Evolutionary conservation across 2,113 vertebrate genomes (phyloP), one percentile per base, ranked within the genome.

Genomic region (Dicerorhinus sumatrensis): DNA sequence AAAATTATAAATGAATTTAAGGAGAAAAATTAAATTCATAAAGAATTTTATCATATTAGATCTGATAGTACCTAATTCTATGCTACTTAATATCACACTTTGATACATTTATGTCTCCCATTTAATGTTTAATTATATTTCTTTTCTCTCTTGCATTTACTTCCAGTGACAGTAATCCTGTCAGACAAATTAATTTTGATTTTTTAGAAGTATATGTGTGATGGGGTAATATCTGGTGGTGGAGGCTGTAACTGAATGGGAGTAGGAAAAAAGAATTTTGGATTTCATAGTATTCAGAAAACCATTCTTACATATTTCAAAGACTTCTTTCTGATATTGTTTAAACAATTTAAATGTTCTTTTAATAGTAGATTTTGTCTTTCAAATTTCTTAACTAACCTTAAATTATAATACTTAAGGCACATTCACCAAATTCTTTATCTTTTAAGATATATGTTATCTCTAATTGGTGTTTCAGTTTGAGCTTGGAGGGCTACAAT

Each of bases 401-500:
- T 98, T 97, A 98, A 98, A 97, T 98, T 98, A 94, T 86, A 92
- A 91, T 89, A 69, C 80, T 97, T 97, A 60, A 87, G 75, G 80
- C 91, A 95, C 97, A 80, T 83, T 98, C 29, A 95, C 48, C 48
- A 89, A 86, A 96, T 98, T 89, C 54, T 96, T 48, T 95, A 29
- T 89, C 51, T 89, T 96, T 89, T 91, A 82, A 92, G 60, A 70
- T 97, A 16, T 95, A 17, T 79, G 20, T 96, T 98, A 88, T 96
- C 82, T 97, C 95, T 98, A 97, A 97, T 98, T 98, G 98, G 51
- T 73, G 69, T 98, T 98, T 98, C 92, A 94, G 0, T 89, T 98
- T 98, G 94, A 98, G 48, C 27, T 23, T 76, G 25, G 65, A 96
- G 89, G 87, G 39, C 76, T 96, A 42, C 97, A 97, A 97, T 98